Base-by-base conservation (phyloP, 1,140 invertebrate genomes). In the Odontomachus brunneus region DNA sequence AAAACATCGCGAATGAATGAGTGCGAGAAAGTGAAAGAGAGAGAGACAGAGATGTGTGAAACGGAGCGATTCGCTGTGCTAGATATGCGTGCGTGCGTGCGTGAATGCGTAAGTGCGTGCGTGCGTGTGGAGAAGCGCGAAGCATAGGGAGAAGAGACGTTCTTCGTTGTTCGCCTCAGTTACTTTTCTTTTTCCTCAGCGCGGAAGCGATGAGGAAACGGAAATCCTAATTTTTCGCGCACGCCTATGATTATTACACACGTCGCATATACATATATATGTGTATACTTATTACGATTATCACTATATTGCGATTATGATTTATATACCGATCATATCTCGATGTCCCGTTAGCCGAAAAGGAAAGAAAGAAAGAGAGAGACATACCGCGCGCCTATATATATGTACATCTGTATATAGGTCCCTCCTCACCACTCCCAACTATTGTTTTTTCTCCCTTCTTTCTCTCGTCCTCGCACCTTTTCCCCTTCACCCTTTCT, bases 401-500 rank as follows among this genome's bases (percentile, higher is more conserved):
- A 60, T 88, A 81, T 80, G 72, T 80, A 86, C 85, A 84, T 78
- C 72, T 82, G 76, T 88, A 88, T 82, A 88, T 87, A 87, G 76
- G 83, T 73, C 57, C 55, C 44, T 48, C 82, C 66, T 73, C 67
- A 3, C 29, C n/a, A 3, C 29, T 62, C 72, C 57, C 53, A 55
- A 19, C 59, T 51, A 19, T 71, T 71, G 59, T 83, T 74, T 82
- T 38, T 57, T 83, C 63, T 83, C 51, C 59, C 59, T 78, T 81
- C 15, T 53, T 29, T 48, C 73, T 55, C 49, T 65, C 29, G 26
- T 81, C 59, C 73, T 55, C 38, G 55, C 73, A 19, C 72, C 57
- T 82, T 55, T 63, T 71, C 49, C 66, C 51, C 29, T 67, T 59
- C 48, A 26, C 84, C 22, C 9, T 48, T 53, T 80, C 44, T 22